A percentile compares a stretch with the other conserved stretches of the same genome.
Evolutionary conservation across 1,140 invertebrate genomes (phyloP).

Genomic region (Copidosoma floridanum): DNA sequence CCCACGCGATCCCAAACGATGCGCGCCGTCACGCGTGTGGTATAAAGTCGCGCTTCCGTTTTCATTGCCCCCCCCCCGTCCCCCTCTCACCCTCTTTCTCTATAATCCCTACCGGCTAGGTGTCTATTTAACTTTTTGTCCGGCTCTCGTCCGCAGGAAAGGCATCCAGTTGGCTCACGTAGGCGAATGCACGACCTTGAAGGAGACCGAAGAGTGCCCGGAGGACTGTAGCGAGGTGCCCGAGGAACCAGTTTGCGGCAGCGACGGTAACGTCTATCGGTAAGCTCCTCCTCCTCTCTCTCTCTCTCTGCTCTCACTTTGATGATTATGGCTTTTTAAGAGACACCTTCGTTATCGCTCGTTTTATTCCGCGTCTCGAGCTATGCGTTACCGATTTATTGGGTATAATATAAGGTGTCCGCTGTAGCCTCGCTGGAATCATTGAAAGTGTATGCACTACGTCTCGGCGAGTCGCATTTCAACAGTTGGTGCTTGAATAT

Average conservation of each 20-base stretch:
- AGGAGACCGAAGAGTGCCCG: constrained; percentile 70
- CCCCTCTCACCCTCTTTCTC: no score
- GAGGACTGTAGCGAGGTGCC: constrained; percentile 67
- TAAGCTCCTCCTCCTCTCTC: constrained; percentile 54
- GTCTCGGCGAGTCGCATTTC: no score
- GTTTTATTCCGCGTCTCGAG: background rate
- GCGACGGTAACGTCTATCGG: constrained; percentile 88
- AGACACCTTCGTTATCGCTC: background rate
- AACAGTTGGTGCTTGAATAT: no score
- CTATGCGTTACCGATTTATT: background rate
- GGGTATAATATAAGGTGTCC: no score
- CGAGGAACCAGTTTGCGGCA: constrained; percentile 82
- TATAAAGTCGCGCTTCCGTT: background rate
- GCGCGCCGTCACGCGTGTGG: background rate
- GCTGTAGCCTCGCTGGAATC: no score
- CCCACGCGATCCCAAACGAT: background rate
- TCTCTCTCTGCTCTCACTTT: background rate
- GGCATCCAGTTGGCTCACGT: constrained; percentile 82
- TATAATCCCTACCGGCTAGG: no score
- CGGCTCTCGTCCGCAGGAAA: constrained; percentile 64
- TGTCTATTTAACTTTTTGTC: constrained; percentile 4
- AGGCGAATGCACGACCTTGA: constrained; percentile 78
- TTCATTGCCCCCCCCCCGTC: no score
- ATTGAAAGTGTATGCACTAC: no score
- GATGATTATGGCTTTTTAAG: background rate